Conservation (phyloP, 2,888 invertebrate species). For the Eledone cirrhosa region DNA sequence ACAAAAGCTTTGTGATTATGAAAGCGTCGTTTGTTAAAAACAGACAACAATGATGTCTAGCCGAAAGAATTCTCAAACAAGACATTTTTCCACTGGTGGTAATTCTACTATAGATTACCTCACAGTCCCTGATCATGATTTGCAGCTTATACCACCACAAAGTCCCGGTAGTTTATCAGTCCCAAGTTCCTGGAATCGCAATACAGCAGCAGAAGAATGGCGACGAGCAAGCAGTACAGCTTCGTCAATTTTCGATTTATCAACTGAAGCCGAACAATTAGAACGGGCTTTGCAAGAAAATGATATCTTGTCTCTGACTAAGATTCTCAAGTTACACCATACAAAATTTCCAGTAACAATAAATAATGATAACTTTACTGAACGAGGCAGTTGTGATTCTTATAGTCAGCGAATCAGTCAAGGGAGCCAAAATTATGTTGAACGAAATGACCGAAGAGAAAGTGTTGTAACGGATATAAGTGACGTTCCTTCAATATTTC, state of each 20-base stretch:
- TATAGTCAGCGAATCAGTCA: slow-evolving; percentile 53
- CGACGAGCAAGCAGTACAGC: slow-evolving; percentile 63
- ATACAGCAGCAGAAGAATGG: slow-evolving; percentile 34
- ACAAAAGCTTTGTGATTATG: no score
- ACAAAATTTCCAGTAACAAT: slow-evolving; percentile 61
- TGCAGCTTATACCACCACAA: slow-evolving; percentile 28
- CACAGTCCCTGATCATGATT: slow-evolving; percentile 35
- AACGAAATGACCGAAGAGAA: slow-evolving; percentile 61
- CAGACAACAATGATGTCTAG: not conserved
- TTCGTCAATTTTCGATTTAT: slow-evolving; percentile 68
- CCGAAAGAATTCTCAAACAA: slow-evolving; percentile 34
- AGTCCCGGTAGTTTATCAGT: slow-evolving; percentile 36
- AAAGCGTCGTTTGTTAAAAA: no score
- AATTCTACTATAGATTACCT: slow-evolving; percentile 35
- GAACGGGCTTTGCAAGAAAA: slow-evolving; percentile 70
- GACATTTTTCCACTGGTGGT: slow-evolving; percentile 35
- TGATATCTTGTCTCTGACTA: slow-evolving; percentile 69
- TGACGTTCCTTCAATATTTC: slow-evolving; percentile 68
- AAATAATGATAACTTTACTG: slow-evolving; percentile 37
- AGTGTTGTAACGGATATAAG: slow-evolving; percentile 55
- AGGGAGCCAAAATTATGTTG: slow-evolving; percentile 61
- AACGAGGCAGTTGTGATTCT: slow-evolving; percentile 43
- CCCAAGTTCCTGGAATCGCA: slow-evolving; percentile 34
- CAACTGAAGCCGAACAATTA: slow-evolving; percentile 69
- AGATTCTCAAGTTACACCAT: slow-evolving; percentile 70